Base-by-base conservation (phyloP, 2,888 invertebrate genomes). In the Aporophyla lueneburgensis region DNA sequence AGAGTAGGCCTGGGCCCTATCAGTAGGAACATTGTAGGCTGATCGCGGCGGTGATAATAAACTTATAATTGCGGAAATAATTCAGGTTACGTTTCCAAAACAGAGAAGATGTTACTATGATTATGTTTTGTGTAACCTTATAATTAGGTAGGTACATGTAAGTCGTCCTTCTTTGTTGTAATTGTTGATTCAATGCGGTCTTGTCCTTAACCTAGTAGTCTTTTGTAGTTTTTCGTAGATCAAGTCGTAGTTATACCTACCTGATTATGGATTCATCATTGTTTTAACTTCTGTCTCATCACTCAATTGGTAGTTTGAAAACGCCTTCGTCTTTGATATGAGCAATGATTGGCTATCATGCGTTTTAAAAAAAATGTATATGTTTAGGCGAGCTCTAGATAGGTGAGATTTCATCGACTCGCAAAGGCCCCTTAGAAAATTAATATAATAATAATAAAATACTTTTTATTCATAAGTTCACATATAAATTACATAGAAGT, bases 241-340 rank as follows among this genome's bases (percentile, higher is more conserved):
- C 19, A 80, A 49, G 49, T 70, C 27, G n/a, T 43, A 49, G n/a
- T 54, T 10, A 46, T 24, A 53, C 33, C 51, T 24, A 46, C 33
- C 9, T 46, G 54, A 54, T 59, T 71, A 69, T 9, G 7, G 7
- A 76, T 76, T 71, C 80, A 43, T 62, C 80, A 80, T 77, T 77
- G 80, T 71, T 63, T n/a, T 46, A 3, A 21, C 10, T 43, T 27
- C 6, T n/a, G 7, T 16, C 14, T n/a, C 51, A 43, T 62, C 43
- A 27, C 40, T 7, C 9, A 5, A 49, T 27, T 53, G 24, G 5
- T 78, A 43, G 21, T 43, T 16, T 7, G 1, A 19, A 27, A 77
- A 24, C 62, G 54, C 72, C 80, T 80, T 10, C n/a, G 0, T 6
- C 7, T 40, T 76, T 43, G 4, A 16, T 72, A 2, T 9, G 1